phyloP scores from a whole-genome alignment of 53 echinoderm and acorn worm genomes.

The Arbacia lixula region DNA sequence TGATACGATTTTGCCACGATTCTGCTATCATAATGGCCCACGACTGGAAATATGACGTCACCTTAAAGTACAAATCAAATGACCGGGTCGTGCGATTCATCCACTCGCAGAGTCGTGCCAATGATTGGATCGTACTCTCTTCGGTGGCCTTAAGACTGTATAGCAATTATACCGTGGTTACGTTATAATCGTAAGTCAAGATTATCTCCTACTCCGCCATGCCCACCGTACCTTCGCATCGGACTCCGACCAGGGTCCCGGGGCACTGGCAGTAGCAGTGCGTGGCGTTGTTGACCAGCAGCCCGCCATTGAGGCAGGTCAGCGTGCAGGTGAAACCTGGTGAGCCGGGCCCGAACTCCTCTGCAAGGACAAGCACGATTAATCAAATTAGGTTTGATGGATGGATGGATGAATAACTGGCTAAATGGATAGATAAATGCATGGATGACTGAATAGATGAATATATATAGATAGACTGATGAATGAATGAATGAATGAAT shows the following conservation, averaged over 20 bases:
- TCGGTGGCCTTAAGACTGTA: too few relatives aligned
- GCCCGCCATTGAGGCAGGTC: conserved; percentile 65
- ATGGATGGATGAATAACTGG: not conserved
- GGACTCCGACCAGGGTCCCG: conserved; percentile 57
- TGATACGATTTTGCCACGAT: too few relatives aligned
- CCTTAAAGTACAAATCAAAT: too few relatives aligned
- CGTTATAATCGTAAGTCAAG: too few relatives aligned
- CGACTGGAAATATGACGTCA: too few relatives aligned
- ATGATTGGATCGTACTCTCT: too few relatives aligned
- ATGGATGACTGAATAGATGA: not conserved
- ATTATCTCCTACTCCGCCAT: not conserved
- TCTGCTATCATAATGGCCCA: too few relatives aligned
- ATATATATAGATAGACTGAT: not conserved
- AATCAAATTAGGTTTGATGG: not conserved
- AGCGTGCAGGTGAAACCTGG: conserved; percentile 76
- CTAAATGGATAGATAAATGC: not conserved
- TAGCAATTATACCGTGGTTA: too few relatives aligned
- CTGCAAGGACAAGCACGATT: conserved; percentile 8
- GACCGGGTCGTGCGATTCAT: too few relatives aligned
- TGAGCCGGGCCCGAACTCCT: conserved; percentile 71
- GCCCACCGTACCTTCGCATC: conserved; percentile 61
- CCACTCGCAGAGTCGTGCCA: too few relatives aligned
- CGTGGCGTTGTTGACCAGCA: conserved; percentile 50
- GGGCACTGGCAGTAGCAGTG: conserved; percentile 72
- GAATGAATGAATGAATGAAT: not conserved